Evolutionary conservation across 2,888 invertebrate species (phyloP).

Genomic region (Volucella inflata): DNA sequence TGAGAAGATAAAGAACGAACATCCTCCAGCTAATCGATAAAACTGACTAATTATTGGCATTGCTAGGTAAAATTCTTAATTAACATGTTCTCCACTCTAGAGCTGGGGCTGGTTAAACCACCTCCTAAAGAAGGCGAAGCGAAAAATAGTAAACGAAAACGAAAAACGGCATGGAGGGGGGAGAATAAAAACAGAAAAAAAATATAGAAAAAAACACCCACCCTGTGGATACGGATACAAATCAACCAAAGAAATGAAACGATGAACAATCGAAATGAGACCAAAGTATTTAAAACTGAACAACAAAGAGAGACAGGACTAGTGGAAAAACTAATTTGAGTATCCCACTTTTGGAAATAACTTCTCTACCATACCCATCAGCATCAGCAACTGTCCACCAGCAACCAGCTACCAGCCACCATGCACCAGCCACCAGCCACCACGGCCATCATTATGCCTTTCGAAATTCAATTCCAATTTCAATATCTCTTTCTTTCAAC

Average conservation of each 20-base stretch:
- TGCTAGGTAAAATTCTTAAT: constrained; percentile 78
- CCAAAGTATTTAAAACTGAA: constrained; percentile 42
- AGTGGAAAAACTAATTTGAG: constrained; percentile 62
- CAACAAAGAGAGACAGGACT: constrained; percentile 53
- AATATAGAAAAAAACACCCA: constrained; percentile 34
- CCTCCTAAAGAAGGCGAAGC: constrained; percentile 41
- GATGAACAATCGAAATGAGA: constrained; percentile 62
- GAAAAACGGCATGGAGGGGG: constrained; percentile 18
- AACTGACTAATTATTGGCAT: constrained; percentile 79
- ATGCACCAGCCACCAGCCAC: constrained; percentile 32
- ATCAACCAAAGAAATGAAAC: constrained; percentile 63
- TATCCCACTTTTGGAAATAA: constrained; percentile 55
- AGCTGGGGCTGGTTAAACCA: constrained; percentile 71
- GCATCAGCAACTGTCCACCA: no score
- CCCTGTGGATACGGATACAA: constrained; percentile 31
- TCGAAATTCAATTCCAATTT: constrained; percentile 9
- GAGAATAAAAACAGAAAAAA: constrained; percentile 3
- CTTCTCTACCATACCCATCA: no score
- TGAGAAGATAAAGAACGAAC: constrained; percentile 63
- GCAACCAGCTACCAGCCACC: no score
- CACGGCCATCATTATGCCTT: constrained; percentile 60
- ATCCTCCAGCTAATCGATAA: constrained; percentile 78
- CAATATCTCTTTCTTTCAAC: constrained; percentile 50
- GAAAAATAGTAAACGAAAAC: constrained; percentile 18
- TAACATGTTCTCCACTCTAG: constrained; percentile 77